Evolutionary conservation across 2,888 invertebrate genomes (phyloP).

Genomic region (Nysson spinosus): DNA sequence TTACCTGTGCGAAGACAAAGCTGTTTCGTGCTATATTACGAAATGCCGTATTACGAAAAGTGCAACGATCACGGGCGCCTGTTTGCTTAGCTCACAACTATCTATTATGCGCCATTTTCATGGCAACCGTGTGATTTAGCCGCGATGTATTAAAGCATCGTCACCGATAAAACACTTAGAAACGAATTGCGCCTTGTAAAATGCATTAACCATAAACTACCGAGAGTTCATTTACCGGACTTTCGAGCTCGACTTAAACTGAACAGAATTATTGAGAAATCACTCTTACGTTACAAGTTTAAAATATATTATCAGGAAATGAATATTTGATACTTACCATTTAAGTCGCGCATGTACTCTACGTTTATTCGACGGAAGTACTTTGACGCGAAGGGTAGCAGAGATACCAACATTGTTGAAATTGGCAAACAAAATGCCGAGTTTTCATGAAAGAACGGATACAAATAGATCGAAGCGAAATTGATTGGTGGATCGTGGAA

Average conservation of each 20-base stretch:
- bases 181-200: constrained; percentile 5
- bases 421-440: too few relatives aligned
- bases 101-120: constrained; percentile 16
- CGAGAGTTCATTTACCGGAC: too few relatives aligned
- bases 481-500: constrained; percentile 9
- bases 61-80: constrained; percentile 9
- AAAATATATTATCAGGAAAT: too few relatives aligned
- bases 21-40: constrained; percentile 1
- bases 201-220: background rate
- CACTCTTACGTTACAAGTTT: too few relatives aligned
- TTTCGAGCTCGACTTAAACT: too few relatives aligned
- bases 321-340: too few relatives aligned
- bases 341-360: too few relatives aligned
- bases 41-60: background rate
- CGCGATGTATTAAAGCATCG: constrained; percentile 1
- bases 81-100: constrained; percentile 1
- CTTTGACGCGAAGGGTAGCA: too few relatives aligned
- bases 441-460: too few relatives aligned
- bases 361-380: too few relatives aligned
- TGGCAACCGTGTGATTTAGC: constrained; percentile 1
- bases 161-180: constrained; percentile 15
- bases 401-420: too few relatives aligned
- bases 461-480: background rate
- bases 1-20: background rate
- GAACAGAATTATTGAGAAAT: too few relatives aligned